phyloP scores from a whole-genome alignment of 1,140 invertebrate species.

The Trissolcus basalis region DNA sequence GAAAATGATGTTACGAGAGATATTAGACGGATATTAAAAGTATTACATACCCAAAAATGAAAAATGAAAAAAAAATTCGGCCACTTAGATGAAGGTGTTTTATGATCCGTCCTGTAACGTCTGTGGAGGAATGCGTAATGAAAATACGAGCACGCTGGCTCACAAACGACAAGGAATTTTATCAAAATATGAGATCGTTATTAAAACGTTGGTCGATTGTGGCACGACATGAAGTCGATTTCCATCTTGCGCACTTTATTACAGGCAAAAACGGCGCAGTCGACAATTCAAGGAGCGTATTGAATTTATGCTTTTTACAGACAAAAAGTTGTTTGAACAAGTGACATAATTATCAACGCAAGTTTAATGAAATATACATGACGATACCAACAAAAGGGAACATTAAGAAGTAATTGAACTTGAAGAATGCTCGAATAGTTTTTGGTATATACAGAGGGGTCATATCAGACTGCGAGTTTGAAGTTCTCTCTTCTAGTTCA shows the following conservation, averaged over 20 bases:
- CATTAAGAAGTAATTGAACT: slow-evolving; percentile 50
- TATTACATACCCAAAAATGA: slow-evolving; percentile 15
- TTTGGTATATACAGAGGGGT: slow-evolving; percentile 18
- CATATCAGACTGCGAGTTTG: slow-evolving; percentile 28
- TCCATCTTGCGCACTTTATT: not conserved
- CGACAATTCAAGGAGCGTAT: not conserved
- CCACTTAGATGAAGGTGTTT: slow-evolving; percentile 27
- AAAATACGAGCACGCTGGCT: slow-evolving; percentile 14
- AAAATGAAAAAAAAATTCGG: slow-evolving; percentile 8
- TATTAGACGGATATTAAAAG: slow-evolving; percentile 17
- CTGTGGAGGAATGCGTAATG: slow-evolving; percentile 9
- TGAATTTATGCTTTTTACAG: not conserved
- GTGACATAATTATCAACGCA: slow-evolving; percentile 23
- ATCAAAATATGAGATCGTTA: slow-evolving; percentile 10
- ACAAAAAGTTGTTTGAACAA: slow-evolving; percentile 7
- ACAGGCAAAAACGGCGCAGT: not conserved
- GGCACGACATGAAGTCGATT: not conserved
- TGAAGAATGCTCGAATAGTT: slow-evolving; percentile 38
- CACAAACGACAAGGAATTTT: slow-evolving; percentile 8
- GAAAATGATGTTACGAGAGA: too few relatives aligned
- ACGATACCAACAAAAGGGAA: slow-evolving; percentile 33
- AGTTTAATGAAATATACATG: slow-evolving; percentile 46
- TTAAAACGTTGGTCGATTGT: slow-evolving; percentile 6
- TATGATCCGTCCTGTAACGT: not conserved
- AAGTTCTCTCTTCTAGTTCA: slow-evolving; percentile 31